These are phyloP conservation scores for Chelonus formosanus DNA, from an alignment of 2,888 invertebrate species.

Conservation along the genomic window DNA sequence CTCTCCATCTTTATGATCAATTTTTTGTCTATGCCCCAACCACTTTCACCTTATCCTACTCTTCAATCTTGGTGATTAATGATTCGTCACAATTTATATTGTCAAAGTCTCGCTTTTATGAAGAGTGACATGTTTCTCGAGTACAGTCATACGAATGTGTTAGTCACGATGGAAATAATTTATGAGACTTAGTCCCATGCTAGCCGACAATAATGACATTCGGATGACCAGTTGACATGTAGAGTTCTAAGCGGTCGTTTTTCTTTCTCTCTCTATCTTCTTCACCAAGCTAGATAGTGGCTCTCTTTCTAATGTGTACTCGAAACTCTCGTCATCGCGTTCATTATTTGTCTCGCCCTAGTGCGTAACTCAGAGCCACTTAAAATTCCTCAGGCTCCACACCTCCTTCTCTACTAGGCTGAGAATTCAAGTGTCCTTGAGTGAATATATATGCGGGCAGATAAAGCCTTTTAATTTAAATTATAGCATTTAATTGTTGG, in stretches of 20 bases:
- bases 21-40: background rate
- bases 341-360: constrained; percentile 15
- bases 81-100: constrained; percentile 30
- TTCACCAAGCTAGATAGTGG: background rate
- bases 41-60: constrained; percentile 4
- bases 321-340: constrained; percentile 1
- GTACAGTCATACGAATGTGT: constrained; percentile 17
- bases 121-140: constrained; percentile 25
- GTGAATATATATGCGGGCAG: constrained; percentile 12
- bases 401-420: too few relatives aligned
- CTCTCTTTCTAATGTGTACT: background rate
- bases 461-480: background rate
- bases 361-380: constrained; percentile 31
- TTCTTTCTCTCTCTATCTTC: constrained; percentile 9
- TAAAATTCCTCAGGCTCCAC: constrained; percentile 36
- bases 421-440: constrained; percentile 16
- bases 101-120: constrained; percentile 21
- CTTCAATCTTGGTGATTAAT: constrained; percentile 30
- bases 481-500: background rate
- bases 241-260: constrained; percentile 1
- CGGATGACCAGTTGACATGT: constrained; percentile 27
- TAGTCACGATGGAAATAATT: constrained; percentile 34
- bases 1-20: background rate
- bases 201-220: constrained; percentile 38
- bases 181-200: constrained; percentile 26